Evolutionary conservation across 2,888 invertebrate species (phyloP), one percentile per base, ranked within the genome.

Genomic region (Lepidonotus clava): DNA sequence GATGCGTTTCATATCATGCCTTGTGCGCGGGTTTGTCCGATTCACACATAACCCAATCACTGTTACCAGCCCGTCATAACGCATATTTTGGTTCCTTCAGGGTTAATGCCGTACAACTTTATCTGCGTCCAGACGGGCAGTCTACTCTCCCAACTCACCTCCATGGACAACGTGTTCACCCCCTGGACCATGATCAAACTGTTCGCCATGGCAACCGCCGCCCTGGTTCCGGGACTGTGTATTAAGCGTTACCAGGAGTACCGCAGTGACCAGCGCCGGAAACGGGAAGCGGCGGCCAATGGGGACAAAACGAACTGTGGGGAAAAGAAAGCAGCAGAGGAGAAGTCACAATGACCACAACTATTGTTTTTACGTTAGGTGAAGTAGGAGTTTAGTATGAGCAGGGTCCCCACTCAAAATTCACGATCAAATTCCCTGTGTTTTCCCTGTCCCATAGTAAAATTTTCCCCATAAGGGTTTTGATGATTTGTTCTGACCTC

Each of bases 21-120:
- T n/a, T n/a, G n/a, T n/a, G n/a, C n/a, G n/a, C n/a, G n/a, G n/a
- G n/a, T n/a, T n/a, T n/a, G n/a, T n/a, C n/a, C n/a, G n/a, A n/a
- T n/a, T n/a, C n/a, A n/a, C n/a, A n/a, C n/a, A n/a, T n/a, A n/a
- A n/a, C n/a, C n/a, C n/a, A n/a, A n/a, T n/a, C n/a, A n/a, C n/a
- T n/a, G n/a, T n/a, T n/a, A n/a, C n/a, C n/a, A n/a, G n/a, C n/a
- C n/a, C n/a, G n/a, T n/a, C n/a, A n/a, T n/a, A n/a, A n/a, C n/a
- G n/a, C n/a, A n/a, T n/a, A n/a, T 46, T 46, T 46, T 8, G 8
- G 46, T 46, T 46, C 8, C 18, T 56, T 38, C 93, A 96, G 96
- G 96, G 88, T 91, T 96, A 89, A 95, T 95, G 93, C 96, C 96
- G 0, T 96, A 96, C 93, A 96, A 95, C 91, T 95, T 95, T 91